phyloP scores from a whole-genome alignment of 2,113 vertebrate genomes.

The Condylura cristata region DNA sequence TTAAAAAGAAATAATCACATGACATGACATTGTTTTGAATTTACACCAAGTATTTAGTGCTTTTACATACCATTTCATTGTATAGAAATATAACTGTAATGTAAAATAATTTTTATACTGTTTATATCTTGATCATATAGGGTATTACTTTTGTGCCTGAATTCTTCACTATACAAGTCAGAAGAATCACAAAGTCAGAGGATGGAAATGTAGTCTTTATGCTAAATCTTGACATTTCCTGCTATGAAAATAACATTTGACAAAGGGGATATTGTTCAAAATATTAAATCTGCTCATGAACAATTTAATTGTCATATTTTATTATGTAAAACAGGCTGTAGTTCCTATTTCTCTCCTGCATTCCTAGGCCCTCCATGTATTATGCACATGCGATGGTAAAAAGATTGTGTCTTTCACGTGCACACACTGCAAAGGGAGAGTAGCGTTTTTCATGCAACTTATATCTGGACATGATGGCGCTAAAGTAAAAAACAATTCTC shows the following conservation, averaged over 20 bases:
- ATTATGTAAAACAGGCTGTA: background rate
- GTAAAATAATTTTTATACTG: conserved; percentile 54
- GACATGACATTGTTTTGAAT: conserved; percentile 50
- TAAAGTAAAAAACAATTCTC: background rate
- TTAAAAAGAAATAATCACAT: conserved; percentile 66
- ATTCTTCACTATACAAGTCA: conserved; percentile 56
- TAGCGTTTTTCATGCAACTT: background rate
- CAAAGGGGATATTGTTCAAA: background rate
- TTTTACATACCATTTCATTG: conserved; percentile 56
- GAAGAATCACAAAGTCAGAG: conserved; percentile 67
- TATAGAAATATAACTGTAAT: conserved; percentile 20
- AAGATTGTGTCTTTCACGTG: background rate
- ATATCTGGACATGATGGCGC: background rate
- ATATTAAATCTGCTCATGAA: conserved; percentile 22
- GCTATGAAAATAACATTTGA: conserved; percentile 60
- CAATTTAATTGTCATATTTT: conserved; percentile 23
- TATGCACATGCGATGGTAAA: background rate
- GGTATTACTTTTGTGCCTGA: conserved; percentile 36
- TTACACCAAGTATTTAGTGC: conserved; percentile 36
- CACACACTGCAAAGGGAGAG: background rate
- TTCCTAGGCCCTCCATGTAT: background rate
- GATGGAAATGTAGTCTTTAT: conserved; percentile 44
- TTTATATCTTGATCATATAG: conserved; percentile 49
- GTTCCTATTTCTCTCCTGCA: background rate
- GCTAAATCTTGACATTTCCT: conserved; percentile 67